phyloP scores from a whole-genome alignment of 2,888 invertebrate species.

The Isoperla grammatica region DNA sequence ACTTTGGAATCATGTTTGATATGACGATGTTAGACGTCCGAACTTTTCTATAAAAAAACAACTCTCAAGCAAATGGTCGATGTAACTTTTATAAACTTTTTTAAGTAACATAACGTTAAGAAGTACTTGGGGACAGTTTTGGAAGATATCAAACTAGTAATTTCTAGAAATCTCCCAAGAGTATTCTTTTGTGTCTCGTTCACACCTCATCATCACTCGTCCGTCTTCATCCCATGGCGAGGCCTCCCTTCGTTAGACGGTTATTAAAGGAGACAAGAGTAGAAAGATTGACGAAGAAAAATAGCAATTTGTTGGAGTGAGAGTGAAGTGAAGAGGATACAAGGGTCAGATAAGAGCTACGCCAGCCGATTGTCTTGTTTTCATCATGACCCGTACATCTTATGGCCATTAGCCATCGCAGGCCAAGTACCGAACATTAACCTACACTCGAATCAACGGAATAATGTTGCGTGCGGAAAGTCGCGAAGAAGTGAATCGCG shows the following conservation, averaged over 20 bases:
- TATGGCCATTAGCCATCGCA: too few species aligned
- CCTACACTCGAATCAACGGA: not conserved
- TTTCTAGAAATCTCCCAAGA: conserved; percentile 19
- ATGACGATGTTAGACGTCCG: too few species aligned
- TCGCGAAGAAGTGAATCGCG: not conserved
- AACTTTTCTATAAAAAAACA: too few species aligned
- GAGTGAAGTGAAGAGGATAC: not conserved
- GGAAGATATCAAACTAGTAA: conserved; percentile 11
- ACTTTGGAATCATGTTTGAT: too few species aligned
- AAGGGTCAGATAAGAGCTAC: not conserved
- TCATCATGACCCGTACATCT: not conserved
- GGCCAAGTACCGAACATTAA: too few species aligned
- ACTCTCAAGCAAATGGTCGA: not conserved
- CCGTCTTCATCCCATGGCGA: conserved; percentile 10
- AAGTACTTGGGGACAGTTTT: not conserved
- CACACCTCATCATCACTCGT: conserved; percentile 22
- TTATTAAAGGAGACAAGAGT: not conserved
- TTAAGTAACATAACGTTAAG: not conserved
- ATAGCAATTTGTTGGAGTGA: conserved; percentile 15
- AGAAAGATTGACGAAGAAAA: conserved; percentile 16
- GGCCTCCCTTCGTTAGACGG: not conserved
- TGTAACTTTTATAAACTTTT: conserved; percentile 4
- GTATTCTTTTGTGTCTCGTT: conserved; percentile 15
- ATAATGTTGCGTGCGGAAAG: conserved; percentile 4
- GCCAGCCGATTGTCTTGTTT: too few species aligned